Conservation (phyloP, 2,113 vertebrate species). For the Edolisoma coerulescens region DNA sequence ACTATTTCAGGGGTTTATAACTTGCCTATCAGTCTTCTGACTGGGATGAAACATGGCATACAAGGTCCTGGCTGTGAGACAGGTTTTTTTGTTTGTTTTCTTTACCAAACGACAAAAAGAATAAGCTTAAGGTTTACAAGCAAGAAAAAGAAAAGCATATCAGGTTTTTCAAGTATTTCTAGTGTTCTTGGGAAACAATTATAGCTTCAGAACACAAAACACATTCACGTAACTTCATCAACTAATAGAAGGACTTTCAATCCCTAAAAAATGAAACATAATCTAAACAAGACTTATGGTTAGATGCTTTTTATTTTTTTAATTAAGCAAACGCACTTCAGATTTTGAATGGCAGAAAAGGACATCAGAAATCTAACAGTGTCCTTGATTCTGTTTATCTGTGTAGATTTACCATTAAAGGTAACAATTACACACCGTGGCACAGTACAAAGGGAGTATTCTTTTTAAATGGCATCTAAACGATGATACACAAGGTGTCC, state of each 20-base stretch:
- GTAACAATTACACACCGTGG: background rate
- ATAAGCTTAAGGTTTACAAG: background rate
- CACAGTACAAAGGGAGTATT: background rate
- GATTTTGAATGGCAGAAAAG: background rate
- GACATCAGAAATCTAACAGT: background rate
- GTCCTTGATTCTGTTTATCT: background rate
- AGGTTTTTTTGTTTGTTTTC: constrained; percentile 1
- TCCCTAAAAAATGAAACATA: background rate
- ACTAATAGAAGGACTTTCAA: background rate
- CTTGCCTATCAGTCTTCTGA: constrained; percentile 53
- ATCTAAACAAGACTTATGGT: background rate
- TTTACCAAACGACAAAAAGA: constrained; percentile 18
- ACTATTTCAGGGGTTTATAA: constrained; percentile 68
- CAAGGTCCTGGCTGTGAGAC: constrained; percentile 44
- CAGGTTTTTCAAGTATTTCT: background rate
- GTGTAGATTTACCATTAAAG: background rate
- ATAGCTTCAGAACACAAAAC: background rate
- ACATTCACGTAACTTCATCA: background rate
- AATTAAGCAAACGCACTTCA: background rate
- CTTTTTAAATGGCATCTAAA: background rate
- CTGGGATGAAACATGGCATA: constrained; percentile 55
- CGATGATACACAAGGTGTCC: background rate
- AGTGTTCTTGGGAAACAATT: background rate
- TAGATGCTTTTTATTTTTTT: background rate
- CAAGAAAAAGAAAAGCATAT: background rate